These are phyloP conservation scores for Amphipoea oculea DNA, from an alignment of 2,888 invertebrate species.

Conservation along the genomic window DNA sequence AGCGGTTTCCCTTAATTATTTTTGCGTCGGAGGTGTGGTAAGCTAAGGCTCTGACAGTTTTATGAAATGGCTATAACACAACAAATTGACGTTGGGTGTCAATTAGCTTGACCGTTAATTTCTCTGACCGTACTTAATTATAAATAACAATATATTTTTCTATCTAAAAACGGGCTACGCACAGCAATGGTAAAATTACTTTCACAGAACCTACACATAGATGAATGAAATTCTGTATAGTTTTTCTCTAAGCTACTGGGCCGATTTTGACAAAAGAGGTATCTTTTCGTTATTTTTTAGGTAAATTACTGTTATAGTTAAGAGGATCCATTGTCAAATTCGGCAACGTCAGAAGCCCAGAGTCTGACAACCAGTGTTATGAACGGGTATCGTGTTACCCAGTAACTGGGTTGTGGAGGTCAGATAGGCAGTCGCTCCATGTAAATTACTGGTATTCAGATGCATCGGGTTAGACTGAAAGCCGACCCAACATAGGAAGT, in stretches of 20 bases:
- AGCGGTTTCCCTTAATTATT: background rate
- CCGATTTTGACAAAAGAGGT: background rate
- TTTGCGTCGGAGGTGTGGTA: background rate
- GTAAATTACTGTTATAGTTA: background rate
- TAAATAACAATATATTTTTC: conserved; percentile 35
- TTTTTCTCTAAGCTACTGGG: conserved; percentile 6
- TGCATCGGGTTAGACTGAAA: background rate
- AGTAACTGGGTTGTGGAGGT: background rate
- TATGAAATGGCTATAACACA: background rate
- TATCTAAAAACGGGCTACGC: conserved; percentile 28
- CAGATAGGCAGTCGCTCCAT: background rate
- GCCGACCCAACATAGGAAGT: background rate
- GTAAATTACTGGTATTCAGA: background rate
- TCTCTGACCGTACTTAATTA: background rate
- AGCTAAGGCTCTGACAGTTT: background rate
- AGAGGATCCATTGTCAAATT: background rate
- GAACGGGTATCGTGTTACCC: background rate
- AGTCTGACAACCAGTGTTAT: too few relatives aligned
- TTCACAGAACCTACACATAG: conserved; percentile 14
- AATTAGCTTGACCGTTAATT: background rate
- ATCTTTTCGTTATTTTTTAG: background rate
- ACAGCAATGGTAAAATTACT: conserved; percentile 6
- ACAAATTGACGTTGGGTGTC: background rate
- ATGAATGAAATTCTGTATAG: background rate
- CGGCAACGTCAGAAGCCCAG: background rate